phyloP scores from a whole-genome alignment of 92 coral and sea anemone species.

The Bergia puertoricense region DNA sequence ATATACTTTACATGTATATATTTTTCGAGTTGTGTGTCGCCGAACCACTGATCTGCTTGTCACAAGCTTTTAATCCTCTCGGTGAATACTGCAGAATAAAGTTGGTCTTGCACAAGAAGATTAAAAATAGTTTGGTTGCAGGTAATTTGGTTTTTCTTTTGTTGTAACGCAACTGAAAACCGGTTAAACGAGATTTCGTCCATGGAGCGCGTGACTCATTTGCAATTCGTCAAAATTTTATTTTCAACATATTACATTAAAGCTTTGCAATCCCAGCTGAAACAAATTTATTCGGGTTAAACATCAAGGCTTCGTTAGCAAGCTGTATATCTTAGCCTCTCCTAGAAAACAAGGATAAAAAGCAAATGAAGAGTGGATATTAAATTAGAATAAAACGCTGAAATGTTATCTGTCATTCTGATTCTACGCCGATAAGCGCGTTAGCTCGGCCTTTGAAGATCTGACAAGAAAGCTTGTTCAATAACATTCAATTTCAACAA shows the following conservation, averaged over 20 bases:
- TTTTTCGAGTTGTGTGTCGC: neutral
- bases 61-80: neutral
- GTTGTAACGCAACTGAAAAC: slow-evolving; percentile 38
- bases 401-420: neutral
- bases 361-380: neutral
- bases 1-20: too few relatives aligned
- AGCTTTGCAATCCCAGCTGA: neutral
- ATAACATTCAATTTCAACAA: neutral
- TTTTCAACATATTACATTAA: neutral
- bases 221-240: slow-evolving; percentile 6
- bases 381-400: neutral
- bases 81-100: neutral
- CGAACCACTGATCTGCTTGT: neutral
- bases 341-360: neutral
- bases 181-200: slow-evolving; percentile 25
- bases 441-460: neutral
- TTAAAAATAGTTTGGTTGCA: neutral
- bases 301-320: neutral
- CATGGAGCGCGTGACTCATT: slow-evolving; percentile 42
- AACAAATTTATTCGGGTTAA: neutral
- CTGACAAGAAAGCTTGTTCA: neutral
- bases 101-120: neutral
- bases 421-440: neutral
- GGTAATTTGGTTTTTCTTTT: neutral
- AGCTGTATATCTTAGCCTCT: neutral